Base-by-base conservation (phyloP, 2,888 invertebrate genomes). In the Drosophila flavopinicola region DNA sequence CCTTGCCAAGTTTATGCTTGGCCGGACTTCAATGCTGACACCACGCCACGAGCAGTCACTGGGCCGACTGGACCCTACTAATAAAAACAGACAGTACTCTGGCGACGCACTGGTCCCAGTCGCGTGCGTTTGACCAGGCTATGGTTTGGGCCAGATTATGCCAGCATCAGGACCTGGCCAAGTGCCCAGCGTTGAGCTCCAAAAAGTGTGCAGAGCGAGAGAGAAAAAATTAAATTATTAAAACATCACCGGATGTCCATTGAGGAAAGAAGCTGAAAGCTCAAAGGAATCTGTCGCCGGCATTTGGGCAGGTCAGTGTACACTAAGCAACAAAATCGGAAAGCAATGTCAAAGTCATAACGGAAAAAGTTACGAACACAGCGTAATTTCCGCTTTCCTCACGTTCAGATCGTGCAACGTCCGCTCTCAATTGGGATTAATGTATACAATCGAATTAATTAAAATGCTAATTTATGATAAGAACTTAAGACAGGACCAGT, bases 1-100 rank as follows among this genome's bases (percentile, higher is more conserved):
- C 67, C 61, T 66, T 78, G 83, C 85, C 87, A 87, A 82, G 74
- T 82, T 87, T 87, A 77, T 78, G 76, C 85, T 76, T 72, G 66
- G 79, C 41, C 76, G 76, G 35, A 60, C 65, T 66, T 76, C 78
- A 87, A 87, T 85, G 85, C 78, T 64, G 66, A 71, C 61, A 64
- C 65, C 52, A 52, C 20, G 29, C 20, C 37, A 29, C 69, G 13
- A 24, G 17, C 9, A 6, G 23, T 20, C 24, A 15, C 7, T 27
- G 51, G 69, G 60, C 33, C 20, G 32, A 49, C 35, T 56, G 45
- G 41, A 39, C 24, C 48, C 24, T 37, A 38, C 49, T 13, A 27
- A 23, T 5, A 6, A 13, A 27, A 23, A 38, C 35, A 17, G 17
- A 41, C 17, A 24, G 11, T 20, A 44, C 38, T 10, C 35, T 35